phyloP scores from a whole-genome alignment of 2,113 vertebrate genomes.

The Oophaga pumilio region DNA sequence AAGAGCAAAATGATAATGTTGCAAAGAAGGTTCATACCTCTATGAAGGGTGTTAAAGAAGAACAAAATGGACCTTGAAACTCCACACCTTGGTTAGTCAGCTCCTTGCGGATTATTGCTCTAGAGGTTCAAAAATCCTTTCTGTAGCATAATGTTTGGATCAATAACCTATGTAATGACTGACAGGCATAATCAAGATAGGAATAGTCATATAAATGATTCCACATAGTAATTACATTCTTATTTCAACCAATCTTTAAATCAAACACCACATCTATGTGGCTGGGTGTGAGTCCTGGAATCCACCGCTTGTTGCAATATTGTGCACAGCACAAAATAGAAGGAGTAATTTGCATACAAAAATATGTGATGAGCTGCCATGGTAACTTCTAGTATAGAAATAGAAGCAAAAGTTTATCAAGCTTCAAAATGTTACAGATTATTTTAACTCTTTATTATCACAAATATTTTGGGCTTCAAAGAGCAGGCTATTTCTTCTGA shows the following conservation, averaged over 20 bases:
- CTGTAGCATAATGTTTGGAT: too few species aligned
- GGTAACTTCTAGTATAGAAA: conserved; percentile 21
- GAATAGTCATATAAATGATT: not conserved
- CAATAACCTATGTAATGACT: too few species aligned
- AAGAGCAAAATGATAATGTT: not conserved
- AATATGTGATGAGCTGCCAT: conserved; percentile 24
- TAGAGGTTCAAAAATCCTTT: too few species aligned
- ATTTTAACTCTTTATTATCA: not conserved
- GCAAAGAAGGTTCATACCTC: not conserved
- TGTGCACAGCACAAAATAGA: not conserved
- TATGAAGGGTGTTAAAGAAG: too few species aligned
- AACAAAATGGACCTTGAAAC: too few species aligned
- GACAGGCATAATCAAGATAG: not conserved
- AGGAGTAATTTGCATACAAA: not conserved
- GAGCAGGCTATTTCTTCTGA: too few species aligned
- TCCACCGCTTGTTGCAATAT: not conserved
- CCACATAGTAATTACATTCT: not conserved
- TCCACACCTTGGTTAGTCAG: too few species aligned
- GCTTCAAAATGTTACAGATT: not conserved
- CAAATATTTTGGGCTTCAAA: too few species aligned
- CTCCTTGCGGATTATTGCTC: too few species aligned
- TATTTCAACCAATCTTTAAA: not conserved
- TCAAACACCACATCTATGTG: not conserved
- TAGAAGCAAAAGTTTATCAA: conserved; percentile 12
- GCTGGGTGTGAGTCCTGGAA: not conserved